Percentiles rank a stretch among this genome's conserved stretches.
Evolutionary conservation across 2,797 vertebrate genomes (phyloP).

Genomic region (Chelmon rostratus): DNA sequence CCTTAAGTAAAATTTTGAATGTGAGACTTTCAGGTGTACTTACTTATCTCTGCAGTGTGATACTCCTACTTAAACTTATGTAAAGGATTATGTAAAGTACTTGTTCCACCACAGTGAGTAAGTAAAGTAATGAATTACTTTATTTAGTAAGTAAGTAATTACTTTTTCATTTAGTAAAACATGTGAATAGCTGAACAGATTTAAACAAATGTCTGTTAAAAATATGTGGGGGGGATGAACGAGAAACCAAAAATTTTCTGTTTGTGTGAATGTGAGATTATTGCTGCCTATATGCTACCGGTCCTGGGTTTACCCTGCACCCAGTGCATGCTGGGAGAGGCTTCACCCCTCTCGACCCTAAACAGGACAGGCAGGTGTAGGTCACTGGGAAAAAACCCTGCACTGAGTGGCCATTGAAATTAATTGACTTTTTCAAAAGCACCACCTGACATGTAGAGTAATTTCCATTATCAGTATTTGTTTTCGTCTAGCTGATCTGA

Average conservation of each 20-base stretch:
- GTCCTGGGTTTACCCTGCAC: not conserved
- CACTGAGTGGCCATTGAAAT: conserved; percentile 40
- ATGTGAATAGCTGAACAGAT: conserved; percentile 24
- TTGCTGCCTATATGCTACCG: conserved; percentile 24
- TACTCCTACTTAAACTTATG: not conserved
- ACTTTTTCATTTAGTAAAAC: conserved; percentile 30
- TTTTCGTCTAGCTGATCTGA: conserved; percentile 48
- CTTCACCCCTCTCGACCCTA: conserved; percentile 16
- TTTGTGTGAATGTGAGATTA: conserved; percentile 22
- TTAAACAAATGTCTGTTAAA: too few relatives aligned
- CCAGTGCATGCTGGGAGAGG: conserved; percentile 27
- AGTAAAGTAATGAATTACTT: conserved; percentile 26
- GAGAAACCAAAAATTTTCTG: conserved; percentile 39
- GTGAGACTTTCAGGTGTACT: too few relatives aligned
- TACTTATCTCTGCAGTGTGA: too few relatives aligned
- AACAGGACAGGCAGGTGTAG: conserved; percentile 26
- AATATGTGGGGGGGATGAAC: conserved; percentile 9
- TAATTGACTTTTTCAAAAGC: conserved; percentile 53
- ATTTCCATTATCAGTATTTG: conserved; percentile 55
- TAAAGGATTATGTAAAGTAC: not conserved
- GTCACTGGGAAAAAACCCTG: not conserved
- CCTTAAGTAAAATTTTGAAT: too few relatives aligned
- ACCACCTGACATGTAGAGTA: conserved; percentile 40
- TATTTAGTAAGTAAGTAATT: too few relatives aligned
- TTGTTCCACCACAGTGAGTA: not conserved